Evolutionary conservation across 1,140 invertebrate genomes (phyloP).

Genomic region (Drosophila chauvacae): DNA sequence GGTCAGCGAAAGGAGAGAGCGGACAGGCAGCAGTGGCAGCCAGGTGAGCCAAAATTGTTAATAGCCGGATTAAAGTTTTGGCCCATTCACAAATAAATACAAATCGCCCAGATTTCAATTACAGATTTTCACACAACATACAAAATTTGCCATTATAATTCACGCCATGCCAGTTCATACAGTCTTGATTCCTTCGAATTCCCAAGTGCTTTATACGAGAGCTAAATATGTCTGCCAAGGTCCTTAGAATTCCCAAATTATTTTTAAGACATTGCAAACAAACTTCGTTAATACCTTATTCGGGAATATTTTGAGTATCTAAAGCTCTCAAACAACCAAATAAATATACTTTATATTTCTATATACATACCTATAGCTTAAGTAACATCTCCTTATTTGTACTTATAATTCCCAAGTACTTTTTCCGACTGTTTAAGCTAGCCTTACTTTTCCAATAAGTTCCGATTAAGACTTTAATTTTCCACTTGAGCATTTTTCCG

Average conservation of each 20-base stretch:
- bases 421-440: not conserved
- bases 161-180: not conserved
- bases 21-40: conserved; percentile 13
- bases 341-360: too few species aligned
- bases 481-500: not conserved
- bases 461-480: not conserved
- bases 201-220: not conserved
- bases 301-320: not conserved
- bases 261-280: not conserved
- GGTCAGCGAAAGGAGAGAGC: conserved; percentile 18
- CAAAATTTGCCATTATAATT: not conserved
- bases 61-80: conserved; percentile 44
- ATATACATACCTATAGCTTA: too few species aligned
- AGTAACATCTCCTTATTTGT: too few species aligned
- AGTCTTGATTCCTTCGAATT: not conserved
- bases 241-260: not conserved
- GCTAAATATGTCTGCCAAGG: not conserved
- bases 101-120: conserved; percentile 14
- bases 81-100: conserved; percentile 19
- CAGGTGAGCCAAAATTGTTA: conserved; percentile 33
- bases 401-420: not conserved
- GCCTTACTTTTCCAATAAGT: not conserved
- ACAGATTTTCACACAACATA: conserved; percentile 8
- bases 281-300: not conserved
- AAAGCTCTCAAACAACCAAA: too few species aligned